Evolutionary conservation across 2,797 vertebrate genomes (phyloP), one percentile per base, ranked within the genome.

Genomic region (Gobionotothen gibberifrons): DNA sequence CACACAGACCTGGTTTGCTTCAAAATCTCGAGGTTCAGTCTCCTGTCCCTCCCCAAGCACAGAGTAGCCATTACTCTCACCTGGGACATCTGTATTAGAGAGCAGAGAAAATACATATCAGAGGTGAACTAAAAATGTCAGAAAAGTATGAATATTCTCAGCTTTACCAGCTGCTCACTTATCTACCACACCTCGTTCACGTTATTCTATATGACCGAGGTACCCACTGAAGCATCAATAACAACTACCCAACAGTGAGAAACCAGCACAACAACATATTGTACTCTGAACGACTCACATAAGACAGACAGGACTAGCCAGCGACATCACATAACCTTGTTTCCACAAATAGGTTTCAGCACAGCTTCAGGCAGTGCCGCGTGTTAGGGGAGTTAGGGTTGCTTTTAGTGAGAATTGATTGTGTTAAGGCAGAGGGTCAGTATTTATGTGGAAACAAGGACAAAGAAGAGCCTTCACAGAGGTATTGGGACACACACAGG

Each of bases 361-460:
- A 55, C 47, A 72, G 67, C 72, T 71, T 46, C 72, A 78, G 55
- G 64, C 68, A 76, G 46, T n/a, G 9, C 5, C 32, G 65, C 0
- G 9, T 78, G 71, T 81, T 72, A 29, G 36, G n/a, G 63, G 48
- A 32, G 65, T 57, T 14, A 36, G 29, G 19, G 44, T 70, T 42
- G 70, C 69, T 74, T 59, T 80, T 43, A 44, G 66, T 79, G 48
- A 69, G 61, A 77, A 74, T 32, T 13, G 10, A 69, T 62, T 62
- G 17, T 70, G 57, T 21, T 66, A 61, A 79, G 64, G 54, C 63
- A 52, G 40, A 71, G 26, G 62, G 70, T 73, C 44, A 78, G 82
- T 58, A 52, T 46, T 58, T 91, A 81, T 83, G 89, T 93, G 91
- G 92, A 93, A 94, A 94, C 91, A 93, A 93, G 90, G 88, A 82